Evolutionary conservation across 2,113 vertebrate species (phyloP).

Genomic region (Bubo bubo): DNA sequence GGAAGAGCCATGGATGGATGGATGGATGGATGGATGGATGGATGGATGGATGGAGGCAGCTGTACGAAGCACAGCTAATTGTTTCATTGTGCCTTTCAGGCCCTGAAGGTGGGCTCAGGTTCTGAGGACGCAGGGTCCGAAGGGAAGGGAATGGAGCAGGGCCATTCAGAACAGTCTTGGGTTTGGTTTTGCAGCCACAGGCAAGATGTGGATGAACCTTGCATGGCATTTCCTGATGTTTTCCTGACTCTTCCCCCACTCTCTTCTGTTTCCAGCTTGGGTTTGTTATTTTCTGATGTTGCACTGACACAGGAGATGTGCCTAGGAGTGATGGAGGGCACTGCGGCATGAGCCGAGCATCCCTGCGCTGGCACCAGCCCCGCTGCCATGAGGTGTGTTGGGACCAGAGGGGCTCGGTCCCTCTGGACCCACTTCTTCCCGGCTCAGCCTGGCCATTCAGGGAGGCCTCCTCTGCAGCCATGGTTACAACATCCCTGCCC

Average conservation of each 20-base stretch:
- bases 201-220: neutral
- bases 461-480: neutral
- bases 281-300: neutral
- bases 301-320: neutral
- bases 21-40: no score
- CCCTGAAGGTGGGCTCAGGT: neutral
- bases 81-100: slow-evolving; percentile 49
- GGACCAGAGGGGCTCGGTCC: rapidly evolving
- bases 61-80: slow-evolving; percentile 53
- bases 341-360: rapidly evolving
- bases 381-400: rapidly evolving
- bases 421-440: neutral
- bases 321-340: neutral
- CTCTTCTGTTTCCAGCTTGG: neutral
- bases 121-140: neutral
- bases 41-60: neutral
- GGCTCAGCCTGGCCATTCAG: rapidly evolving
- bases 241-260: rapidly evolving
- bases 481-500: neutral
- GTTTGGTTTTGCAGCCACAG: neutral
- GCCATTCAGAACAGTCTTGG: neutral
- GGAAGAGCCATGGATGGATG: neutral
- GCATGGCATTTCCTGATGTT: neutral
- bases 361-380: neutral
- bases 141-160: neutral